Base-by-base conservation (phyloP, 2,888 invertebrate genomes). In the Phalera bucephala region DNA sequence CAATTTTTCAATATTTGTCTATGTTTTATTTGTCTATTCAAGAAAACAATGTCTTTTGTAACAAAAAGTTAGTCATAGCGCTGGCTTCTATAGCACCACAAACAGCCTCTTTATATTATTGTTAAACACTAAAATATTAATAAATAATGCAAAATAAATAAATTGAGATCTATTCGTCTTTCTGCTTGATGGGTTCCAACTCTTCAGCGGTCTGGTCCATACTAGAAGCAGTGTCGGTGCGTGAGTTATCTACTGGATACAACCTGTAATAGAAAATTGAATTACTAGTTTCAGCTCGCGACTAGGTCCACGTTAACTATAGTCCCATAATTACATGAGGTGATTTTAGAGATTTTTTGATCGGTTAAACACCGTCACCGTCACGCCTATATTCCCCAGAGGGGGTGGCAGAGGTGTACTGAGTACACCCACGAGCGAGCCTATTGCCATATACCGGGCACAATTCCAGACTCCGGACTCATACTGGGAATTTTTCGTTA, bases 221-320 rank as follows among this genome's bases (percentile, higher is more conserved):
- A 17, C 87, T 82, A 2, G 83, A 66, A 0, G 91, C 91, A 2
- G 91, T 95, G 75, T 99, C 98, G 8, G 93, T 88, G 35, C 99
- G 93, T 3, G 91, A 92, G 64, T 95, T 95, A 80, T 99, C 99
- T 1, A 99, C 98, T 7, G 98, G 98, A 76, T 98, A 98, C 38
- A 98, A 85, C 95, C 95, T 95, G 43, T 23, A 66, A 70, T 20
- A 30, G 21, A n/a, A n/a, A n/a, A n/a, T n/a, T n/a, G n/a, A n/a
- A n/a, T n/a, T n/a, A n/a, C n/a, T n/a, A n/a, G n/a, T n/a, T n/a
- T n/a, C n/a, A n/a, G n/a, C n/a, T n/a, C n/a, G n/a, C n/a, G n/a
- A n/a, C n/a, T n/a, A n/a, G n/a, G n/a, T n/a, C n/a, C n/a, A n/a
- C n/a, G n/a, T n/a, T n/a, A n/a, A n/a, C n/a, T n/a, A n/a, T n/a